A percentile compares a stretch with the other conserved stretches of the same genome.
These are phyloP conservation scores for Eufriesea mexicana DNA, from an alignment of 1,140 invertebrate genomes.

Conservation along the genomic window DNA sequence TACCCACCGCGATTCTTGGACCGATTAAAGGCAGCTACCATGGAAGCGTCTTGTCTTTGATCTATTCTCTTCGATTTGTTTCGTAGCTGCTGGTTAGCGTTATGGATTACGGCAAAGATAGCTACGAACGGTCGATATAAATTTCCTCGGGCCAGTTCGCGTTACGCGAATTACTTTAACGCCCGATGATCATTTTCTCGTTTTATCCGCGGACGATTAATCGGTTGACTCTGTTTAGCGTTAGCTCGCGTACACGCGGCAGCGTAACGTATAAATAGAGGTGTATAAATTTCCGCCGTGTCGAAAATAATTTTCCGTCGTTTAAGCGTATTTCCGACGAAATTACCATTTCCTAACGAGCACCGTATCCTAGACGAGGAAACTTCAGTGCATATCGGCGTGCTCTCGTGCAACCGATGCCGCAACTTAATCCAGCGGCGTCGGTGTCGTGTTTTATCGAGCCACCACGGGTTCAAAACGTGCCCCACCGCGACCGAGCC, in stretches of 20 bases:
- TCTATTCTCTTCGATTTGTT: constrained; percentile 35
- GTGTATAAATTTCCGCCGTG: background rate
- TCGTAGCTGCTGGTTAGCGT: background rate
- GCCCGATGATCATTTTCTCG: background rate
- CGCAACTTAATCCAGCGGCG: constrained; percentile 18
- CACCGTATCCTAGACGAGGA: too few species aligned
- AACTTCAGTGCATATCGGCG: background rate
- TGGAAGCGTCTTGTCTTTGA: constrained; percentile 11
- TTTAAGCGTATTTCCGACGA: background rate
- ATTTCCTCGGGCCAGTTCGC: background rate
- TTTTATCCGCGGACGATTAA: background rate
- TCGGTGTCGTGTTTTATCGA: constrained; percentile 36
- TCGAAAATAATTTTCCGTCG: background rate
- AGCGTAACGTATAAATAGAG: background rate
- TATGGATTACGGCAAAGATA: constrained; percentile 22
- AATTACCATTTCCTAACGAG: constrained; percentile 1
- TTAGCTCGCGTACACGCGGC: background rate
- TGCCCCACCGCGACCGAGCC: constrained; percentile 41
- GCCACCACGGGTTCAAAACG: constrained; percentile 48
- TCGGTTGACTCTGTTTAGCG: background rate
- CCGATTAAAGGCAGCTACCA: constrained; percentile 35
- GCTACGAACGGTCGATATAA: background rate
- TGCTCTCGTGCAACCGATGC: background rate
- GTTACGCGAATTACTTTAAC: background rate
- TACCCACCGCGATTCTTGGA: constrained; percentile 16